Conservation (phyloP, 2,888 invertebrate genomes). For the Galeruca laticollis region DNA sequence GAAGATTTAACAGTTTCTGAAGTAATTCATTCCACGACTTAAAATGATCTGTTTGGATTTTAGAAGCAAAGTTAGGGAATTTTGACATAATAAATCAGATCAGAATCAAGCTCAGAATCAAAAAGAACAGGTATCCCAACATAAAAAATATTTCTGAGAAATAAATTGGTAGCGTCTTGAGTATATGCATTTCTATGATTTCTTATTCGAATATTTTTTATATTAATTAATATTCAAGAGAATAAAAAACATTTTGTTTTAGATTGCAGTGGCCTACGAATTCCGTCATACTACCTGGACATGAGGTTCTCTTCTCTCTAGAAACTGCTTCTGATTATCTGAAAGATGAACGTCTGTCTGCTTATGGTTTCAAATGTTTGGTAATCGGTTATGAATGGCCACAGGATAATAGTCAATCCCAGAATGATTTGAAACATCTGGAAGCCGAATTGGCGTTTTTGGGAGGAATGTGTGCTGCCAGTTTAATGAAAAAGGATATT, state of each 20-base stretch:
- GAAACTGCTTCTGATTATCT: slow-evolving; percentile 97
- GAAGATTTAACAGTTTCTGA: too few species aligned
- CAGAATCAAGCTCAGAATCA: too few species aligned
- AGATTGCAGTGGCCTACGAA: slow-evolving; percentile 88
- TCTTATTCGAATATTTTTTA: too few species aligned
- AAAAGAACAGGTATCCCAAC: too few species aligned
- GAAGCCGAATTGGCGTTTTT: slow-evolving; percentile 92
- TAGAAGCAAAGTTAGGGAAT: too few species aligned
- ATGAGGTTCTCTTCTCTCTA: slow-evolving; percentile 93
- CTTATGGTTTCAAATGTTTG: slow-evolving; percentile 84
- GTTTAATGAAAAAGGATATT: slow-evolving; percentile 87
- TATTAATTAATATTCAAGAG: too few species aligned
- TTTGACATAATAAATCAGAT: too few species aligned
- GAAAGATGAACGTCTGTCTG: slow-evolving; percentile 86
- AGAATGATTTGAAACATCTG: slow-evolving; percentile 76
- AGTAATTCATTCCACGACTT: too few species aligned
- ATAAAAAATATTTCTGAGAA: too few species aligned
- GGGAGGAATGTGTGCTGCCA: slow-evolving; percentile 91
- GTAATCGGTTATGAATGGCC: slow-evolving; percentile 87
- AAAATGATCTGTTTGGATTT: too few species aligned
- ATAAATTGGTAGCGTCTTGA: too few species aligned
- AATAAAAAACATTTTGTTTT: slow-evolving; percentile 44
- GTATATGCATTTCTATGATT: too few species aligned
- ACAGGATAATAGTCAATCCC: slow-evolving; percentile 62
- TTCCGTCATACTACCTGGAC: slow-evolving; percentile 89